Percentiles rank a stretch among this genome's conserved stretches.
These are phyloP conservation scores for Uropsilus gracilis DNA, from an alignment of 2,113 vertebrate genomes.

Conservation along the genomic window DNA sequence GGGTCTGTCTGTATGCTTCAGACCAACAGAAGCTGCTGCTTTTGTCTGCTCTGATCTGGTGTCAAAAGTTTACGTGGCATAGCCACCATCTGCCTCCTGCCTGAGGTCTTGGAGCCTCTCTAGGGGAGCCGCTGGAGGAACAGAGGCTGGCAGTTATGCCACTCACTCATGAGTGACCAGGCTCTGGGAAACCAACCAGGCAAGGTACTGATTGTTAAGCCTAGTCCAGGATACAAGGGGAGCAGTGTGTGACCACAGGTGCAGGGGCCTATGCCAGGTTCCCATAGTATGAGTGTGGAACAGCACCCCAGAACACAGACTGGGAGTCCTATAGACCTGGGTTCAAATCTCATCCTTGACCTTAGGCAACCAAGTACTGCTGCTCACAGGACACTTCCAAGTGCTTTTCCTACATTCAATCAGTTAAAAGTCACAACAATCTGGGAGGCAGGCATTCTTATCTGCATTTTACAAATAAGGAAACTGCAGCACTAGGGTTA, in stretches of 20 bases:
- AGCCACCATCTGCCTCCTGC: not conserved
- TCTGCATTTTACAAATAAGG: not conserved
- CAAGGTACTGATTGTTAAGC: constrained; percentile 59
- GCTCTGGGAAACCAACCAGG: constrained; percentile 72
- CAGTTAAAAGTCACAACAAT: not conserved
- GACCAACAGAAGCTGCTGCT: not conserved
- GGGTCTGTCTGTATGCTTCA: not conserved
- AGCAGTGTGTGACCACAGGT: not conserved
- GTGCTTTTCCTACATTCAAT: not conserved
- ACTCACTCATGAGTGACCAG: constrained; percentile 71
- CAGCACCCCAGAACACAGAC: not conserved
- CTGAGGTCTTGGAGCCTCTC: not conserved
- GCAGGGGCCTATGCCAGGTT: not conserved
- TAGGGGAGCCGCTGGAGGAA: not conserved
- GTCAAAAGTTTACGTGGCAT: not conserved
- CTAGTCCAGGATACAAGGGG: not conserved
- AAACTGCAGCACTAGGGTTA: not conserved
- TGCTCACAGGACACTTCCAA: not conserved
- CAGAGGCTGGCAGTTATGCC: not conserved
- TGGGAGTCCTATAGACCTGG: not conserved
- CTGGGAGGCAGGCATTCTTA: not conserved
- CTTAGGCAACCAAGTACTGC: not conserved
- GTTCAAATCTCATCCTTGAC: not conserved
- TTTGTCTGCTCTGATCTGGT: not conserved
- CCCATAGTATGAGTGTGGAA: not conserved